phyloP scores from a whole-genome alignment of 2,888 invertebrate genomes.

The Tipula vernalis region DNA sequence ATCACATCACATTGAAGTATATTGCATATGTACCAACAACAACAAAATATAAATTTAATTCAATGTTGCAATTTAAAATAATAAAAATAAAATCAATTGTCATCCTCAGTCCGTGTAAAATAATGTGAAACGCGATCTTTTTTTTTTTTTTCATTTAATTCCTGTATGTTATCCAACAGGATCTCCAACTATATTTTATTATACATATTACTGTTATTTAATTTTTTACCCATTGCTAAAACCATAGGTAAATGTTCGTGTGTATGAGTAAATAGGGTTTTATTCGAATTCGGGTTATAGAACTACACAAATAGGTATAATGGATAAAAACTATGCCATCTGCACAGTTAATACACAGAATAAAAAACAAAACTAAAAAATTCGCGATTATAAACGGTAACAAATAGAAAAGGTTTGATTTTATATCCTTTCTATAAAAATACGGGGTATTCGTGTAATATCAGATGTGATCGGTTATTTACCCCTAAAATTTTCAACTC shows the following conservation, averaged over 20 bases:
- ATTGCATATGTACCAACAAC: neutral
- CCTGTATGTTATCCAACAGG: neutral
- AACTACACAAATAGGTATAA: neutral
- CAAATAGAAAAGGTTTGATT: constrained; percentile 6
- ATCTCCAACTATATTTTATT: neutral
- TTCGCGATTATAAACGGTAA: constrained; percentile 10
- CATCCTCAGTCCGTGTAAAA: neutral
- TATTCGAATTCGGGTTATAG: neutral
- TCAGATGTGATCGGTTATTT: constrained; percentile 8
- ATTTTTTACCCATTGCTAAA: neutral
- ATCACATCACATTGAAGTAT: neutral
- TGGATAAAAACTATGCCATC: neutral
- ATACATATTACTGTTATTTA: neutral
- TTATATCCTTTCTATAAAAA: neutral
- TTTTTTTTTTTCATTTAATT: neutral
- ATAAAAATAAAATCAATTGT: neutral
- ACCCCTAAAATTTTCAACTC: constrained; percentile 5
- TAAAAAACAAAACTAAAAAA: neutral
- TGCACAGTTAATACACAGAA: neutral
- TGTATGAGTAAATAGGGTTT: neutral
- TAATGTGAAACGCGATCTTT: neutral
- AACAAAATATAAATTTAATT: neutral
- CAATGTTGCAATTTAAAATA: neutral
- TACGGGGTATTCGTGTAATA: neutral
- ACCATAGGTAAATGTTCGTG: neutral